Evolutionary conservation across 53 echinoderm and acorn worm genomes (phyloP).

Genomic region (Antedon mediterranea): DNA sequence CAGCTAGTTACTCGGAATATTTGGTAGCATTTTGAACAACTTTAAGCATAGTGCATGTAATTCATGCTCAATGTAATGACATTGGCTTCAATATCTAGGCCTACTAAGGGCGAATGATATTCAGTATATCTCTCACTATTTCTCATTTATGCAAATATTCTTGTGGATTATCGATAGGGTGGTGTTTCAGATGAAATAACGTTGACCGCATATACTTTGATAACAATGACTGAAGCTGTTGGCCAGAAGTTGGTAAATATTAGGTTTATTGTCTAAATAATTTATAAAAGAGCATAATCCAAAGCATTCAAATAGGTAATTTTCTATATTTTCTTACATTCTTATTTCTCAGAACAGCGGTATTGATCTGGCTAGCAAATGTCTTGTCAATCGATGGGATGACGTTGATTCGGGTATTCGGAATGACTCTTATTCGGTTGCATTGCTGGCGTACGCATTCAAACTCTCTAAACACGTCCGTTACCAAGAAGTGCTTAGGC

Average conservation of each 20-base stretch:
- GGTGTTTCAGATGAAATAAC: conserved; percentile 53
- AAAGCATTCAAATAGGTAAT: no score
- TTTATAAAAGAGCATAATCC: no score
- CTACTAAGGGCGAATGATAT: no score
- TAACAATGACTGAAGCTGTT: conserved; percentile 53
- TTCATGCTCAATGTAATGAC: no score
- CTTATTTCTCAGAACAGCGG: background rate
- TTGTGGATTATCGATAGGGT: conserved; percentile 40
- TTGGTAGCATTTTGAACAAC: no score
- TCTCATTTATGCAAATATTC: no score
- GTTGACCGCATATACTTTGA: conserved; percentile 57
- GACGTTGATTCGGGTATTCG: background rate
- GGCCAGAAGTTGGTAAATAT: conserved; percentile 27
- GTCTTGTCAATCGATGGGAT: background rate
- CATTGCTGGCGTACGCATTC: background rate
- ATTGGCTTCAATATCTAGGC: no score
- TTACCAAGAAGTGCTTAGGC: background rate
- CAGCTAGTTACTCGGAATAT: no score
- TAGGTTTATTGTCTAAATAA: background rate
- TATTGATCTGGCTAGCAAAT: background rate
- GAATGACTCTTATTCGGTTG: background rate
- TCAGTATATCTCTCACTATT: no score
- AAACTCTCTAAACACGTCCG: background rate
- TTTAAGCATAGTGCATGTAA: no score
- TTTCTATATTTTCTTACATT: background rate